Conservation (phyloP, 2,797 vertebrate species). For the Pagetopsis macropterus region DNA sequence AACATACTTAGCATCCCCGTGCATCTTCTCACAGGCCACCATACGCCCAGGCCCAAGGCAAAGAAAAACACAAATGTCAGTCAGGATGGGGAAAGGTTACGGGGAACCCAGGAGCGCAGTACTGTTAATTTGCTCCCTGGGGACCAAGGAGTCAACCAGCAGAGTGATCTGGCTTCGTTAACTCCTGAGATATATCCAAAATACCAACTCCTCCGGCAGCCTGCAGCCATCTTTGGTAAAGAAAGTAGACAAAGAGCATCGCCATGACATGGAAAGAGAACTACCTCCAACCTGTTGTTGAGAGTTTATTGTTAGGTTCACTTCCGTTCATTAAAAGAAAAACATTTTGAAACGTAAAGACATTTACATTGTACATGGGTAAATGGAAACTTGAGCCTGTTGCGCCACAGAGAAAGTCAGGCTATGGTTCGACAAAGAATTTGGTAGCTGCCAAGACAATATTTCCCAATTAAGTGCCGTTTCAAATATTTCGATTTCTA, state of each 20-base stretch:
- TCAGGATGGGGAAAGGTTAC: conserved; percentile 81
- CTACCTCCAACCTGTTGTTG: conserved; percentile 11
- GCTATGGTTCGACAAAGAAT: background rate
- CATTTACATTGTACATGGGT: background rate
- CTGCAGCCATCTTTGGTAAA: conserved; percentile 40
- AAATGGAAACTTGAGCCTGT: background rate
- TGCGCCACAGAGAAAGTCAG: background rate
- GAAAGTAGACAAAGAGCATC: conserved; percentile 35
- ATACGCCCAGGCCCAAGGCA: conserved; percentile 75
- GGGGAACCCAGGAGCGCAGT: conserved; percentile 66
- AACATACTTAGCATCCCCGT: conserved; percentile 76
- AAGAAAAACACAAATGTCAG: conserved; percentile 83
- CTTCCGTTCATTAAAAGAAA: background rate
- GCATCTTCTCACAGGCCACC: conserved; percentile 65
- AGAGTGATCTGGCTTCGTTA: conserved; percentile 49
- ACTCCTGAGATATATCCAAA: conserved; percentile 68
- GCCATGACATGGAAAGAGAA: conserved; percentile 21
- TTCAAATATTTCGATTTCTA: background rate
- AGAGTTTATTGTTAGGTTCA: conserved; percentile 1
- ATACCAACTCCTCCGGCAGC: conserved; percentile 58
- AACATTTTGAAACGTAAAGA: background rate
- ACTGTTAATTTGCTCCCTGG: conserved; percentile 83
- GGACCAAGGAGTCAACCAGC: conserved; percentile 63
- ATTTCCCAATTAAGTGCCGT: background rate
- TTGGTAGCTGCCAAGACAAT: background rate